A percentile compares a stretch with the other conserved stretches of the same genome.
These are phyloP conservation scores for Oceanodroma leucorhoa DNA, from an alignment of 2,797 vertebrate species.

Conservation along the genomic window DNA sequence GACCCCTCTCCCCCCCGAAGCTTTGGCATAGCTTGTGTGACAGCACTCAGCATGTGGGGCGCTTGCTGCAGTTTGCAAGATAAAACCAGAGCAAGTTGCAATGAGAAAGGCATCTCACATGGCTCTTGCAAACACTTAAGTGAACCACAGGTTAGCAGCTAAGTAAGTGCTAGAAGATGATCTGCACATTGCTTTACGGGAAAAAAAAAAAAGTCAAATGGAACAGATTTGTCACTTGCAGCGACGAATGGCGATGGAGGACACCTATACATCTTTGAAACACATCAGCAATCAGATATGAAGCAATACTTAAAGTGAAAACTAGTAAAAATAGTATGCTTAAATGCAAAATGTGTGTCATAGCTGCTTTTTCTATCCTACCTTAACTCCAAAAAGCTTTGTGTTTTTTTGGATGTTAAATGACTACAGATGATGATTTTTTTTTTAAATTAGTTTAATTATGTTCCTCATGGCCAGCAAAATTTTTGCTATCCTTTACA, in stretches of 20 bases:
- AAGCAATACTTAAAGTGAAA: not conserved
- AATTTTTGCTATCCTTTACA: not conserved
- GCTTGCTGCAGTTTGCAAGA: not conserved
- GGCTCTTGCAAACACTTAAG: not conserved
- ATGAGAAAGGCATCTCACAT: not conserved
- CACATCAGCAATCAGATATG: not conserved
- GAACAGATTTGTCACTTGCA: not conserved
- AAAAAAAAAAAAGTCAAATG: not conserved
- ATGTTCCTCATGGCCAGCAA: not conserved
- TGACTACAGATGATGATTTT: not conserved
- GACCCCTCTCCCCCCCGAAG: not conserved
- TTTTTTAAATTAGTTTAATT: not conserved
- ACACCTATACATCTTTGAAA: not conserved
- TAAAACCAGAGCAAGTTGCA: not conserved
- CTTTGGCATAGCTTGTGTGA: not conserved
- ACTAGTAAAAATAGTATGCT: not conserved
- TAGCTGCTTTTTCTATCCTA: not conserved
- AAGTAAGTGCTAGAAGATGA: not conserved
- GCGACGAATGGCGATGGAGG: accelerated
- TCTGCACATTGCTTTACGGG: not conserved
- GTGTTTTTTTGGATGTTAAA: not conserved
- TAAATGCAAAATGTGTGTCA: not conserved
- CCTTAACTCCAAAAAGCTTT: not conserved
- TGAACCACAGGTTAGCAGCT: not conserved
- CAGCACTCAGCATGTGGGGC: not conserved